Base-by-base conservation (phyloP, 2,113 vertebrate genomes). In the Coracopsis vasa region DNA sequence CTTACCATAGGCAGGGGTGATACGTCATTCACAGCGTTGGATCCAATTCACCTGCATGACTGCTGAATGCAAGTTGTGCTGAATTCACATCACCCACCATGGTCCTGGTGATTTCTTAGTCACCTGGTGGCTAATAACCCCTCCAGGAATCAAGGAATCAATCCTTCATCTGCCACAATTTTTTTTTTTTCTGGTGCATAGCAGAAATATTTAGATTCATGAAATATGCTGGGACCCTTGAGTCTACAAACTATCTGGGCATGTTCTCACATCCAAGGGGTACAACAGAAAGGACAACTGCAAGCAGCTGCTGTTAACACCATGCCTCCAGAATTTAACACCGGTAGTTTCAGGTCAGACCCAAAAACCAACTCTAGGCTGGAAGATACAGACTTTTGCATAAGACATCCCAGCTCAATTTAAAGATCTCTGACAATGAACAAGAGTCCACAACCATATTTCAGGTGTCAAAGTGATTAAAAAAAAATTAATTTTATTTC, bases 71-170 rank as follows among this genome's bases (percentile, higher is more conserved):
- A 16, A 48, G 20, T 39, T 70, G 17, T 44, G 29, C 56, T 70
- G 50, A 50, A 27, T 7, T 50, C 48, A 14, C 0, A 0, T 13
- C 66, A 41, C 13, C 45, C 29, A 31, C 53, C 67, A 53, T 0
- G 11, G 10, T 20, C 19, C 54, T 51, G 51, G 23, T 1, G 2
- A 29, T 17, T 56, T 61, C 54, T 39, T 14, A 54, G 19, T n/a
- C 61, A 28, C 17, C 72, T 33, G 67, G 42, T 53, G 20, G 31
- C 14, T 50, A 44, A 27, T 25, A 58, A 58, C 23, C 15, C 44
- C 35, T 44, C 16, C 15, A 27, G 17, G 42, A 70, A 53, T 15
- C n/a, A 56, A 12, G 25, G 50, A 77, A 61, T 23, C 39, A 60
- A 7, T 6, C 50, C 17, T 44, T 29, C 5, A 44, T 41, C 27